A percentile compares a stretch with the other conserved stretches of the same genome.
Conservation (phyloP, 2,113 vertebrate genomes). For the Anhinga anhinga region DNA sequence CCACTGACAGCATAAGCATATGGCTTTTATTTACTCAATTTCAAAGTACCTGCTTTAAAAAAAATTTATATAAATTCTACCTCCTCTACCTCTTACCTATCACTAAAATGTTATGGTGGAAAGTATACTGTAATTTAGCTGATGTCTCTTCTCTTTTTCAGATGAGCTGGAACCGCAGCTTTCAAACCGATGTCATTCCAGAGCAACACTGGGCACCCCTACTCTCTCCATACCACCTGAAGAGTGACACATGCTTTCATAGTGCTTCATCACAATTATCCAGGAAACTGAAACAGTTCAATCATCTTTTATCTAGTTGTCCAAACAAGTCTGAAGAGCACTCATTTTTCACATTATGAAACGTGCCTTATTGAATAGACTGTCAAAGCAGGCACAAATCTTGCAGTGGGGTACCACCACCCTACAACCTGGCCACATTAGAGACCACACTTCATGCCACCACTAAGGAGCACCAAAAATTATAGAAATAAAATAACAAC, state of each 20-base stretch:
- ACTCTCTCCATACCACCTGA: not conserved
- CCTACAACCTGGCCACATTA: not conserved
- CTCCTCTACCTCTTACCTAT: not conserved
- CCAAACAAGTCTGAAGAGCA: not conserved
- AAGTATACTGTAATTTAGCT: not conserved
- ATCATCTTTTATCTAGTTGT: not conserved
- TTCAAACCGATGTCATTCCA: not conserved
- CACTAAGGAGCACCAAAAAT: not conserved
- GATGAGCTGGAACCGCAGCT: not conserved
- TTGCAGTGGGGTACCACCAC: not conserved
- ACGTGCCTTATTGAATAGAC: not conserved
- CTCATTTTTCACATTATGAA: not conserved
- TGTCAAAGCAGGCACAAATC: not conserved
- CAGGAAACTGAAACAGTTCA: not conserved
- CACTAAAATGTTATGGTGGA: not conserved
- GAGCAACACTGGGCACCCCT: not conserved
- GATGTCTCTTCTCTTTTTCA: not conserved
- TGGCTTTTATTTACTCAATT: not conserved
- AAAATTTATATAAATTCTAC: not conserved
- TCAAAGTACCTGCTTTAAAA: not conserved
- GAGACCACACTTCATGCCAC: not conserved
- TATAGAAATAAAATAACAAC: not conserved
- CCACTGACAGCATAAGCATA: not conserved
- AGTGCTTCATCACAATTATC: not conserved
- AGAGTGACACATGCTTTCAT: not conserved